These are phyloP conservation scores for Silurus asotus DNA, from an alignment of 2,113 vertebrate species.

Conservation along the genomic window DNA sequence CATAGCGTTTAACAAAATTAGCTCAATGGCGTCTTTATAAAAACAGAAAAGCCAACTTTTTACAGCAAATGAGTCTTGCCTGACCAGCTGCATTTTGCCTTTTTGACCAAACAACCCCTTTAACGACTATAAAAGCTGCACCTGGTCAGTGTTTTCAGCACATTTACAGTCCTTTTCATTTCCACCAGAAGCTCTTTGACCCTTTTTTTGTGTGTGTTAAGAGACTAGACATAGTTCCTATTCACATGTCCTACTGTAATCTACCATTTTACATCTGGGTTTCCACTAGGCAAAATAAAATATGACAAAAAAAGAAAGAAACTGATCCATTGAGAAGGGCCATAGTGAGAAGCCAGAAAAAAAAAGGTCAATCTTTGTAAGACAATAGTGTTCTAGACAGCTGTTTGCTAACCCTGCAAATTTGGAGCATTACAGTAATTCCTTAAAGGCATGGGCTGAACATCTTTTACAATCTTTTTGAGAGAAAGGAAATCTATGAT, in stretches of 20 bases:
- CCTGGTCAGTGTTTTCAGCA: neutral
- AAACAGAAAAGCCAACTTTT: neutral
- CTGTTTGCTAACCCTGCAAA: constrained; percentile 28
- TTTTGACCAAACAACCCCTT: neutral
- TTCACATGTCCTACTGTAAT: constrained; percentile 6
- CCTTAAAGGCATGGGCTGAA: constrained; percentile 27
- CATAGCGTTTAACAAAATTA: neutral
- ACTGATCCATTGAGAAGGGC: neutral
- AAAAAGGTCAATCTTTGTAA: neutral
- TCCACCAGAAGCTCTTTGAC: neutral
- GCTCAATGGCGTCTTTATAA: neutral
- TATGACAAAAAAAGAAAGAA: neutral
- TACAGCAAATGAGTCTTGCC: neutral
- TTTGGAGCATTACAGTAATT: constrained; percentile 26
- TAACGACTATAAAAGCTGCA: constrained; percentile 1
- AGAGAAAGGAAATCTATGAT: constrained; percentile 45
- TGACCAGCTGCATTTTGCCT: neutral
- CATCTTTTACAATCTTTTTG: constrained; percentile 22
- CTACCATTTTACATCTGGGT: neutral
- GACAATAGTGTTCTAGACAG: constrained; percentile 24
- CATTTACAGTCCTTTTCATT: constrained; percentile 1
- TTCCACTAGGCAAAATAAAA: neutral
- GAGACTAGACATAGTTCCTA: constrained; percentile 2
- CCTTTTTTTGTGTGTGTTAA: neutral
- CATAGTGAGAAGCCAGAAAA: neutral